These are phyloP conservation scores for Diplodus puntazzo DNA, from an alignment of 2,797 vertebrate species.

Conservation along the genomic window DNA sequence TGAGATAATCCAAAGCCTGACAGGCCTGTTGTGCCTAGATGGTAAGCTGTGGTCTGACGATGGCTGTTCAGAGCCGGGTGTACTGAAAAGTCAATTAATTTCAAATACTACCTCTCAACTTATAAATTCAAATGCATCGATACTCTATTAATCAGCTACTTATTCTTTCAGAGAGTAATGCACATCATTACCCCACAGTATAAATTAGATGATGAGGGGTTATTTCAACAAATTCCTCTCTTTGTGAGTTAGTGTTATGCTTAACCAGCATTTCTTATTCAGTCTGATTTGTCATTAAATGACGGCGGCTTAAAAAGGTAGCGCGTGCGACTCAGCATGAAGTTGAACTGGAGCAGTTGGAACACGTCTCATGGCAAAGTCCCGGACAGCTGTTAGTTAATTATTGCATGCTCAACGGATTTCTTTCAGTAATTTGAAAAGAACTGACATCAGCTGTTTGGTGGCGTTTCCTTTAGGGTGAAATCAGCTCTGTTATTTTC, in stretches of 20 bases:
- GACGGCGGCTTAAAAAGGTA: neutral
- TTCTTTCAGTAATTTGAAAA: constrained; percentile 30
- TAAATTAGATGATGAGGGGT: neutral
- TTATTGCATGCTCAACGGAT: constrained; percentile 32
- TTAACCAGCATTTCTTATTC: neutral
- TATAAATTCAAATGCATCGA: neutral
- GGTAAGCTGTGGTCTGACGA: neutral
- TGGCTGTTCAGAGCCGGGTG: neutral
- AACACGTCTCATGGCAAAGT: constrained; percentile 32
- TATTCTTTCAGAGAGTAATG: neutral
- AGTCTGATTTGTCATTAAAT: neutral
- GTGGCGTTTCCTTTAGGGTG: constrained; percentile 21
- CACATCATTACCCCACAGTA: neutral
- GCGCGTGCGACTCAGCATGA: constrained; percentile 1
- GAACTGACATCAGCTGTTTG: constrained; percentile 38
- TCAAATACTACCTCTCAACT: neutral
- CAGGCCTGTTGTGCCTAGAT: neutral
- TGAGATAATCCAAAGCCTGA: neutral
- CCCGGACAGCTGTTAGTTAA: constrained; percentile 24
- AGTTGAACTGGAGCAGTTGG: constrained; percentile 18
- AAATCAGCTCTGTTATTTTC: constrained; percentile 40
- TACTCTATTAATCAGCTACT: constrained; percentile 1
- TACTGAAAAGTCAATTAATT: neutral
- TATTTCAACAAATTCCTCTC: constrained; percentile 13
- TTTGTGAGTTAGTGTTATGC: neutral